phyloP scores from a whole-genome alignment of 2,888 invertebrate species.

The Spialia ferax region DNA sequence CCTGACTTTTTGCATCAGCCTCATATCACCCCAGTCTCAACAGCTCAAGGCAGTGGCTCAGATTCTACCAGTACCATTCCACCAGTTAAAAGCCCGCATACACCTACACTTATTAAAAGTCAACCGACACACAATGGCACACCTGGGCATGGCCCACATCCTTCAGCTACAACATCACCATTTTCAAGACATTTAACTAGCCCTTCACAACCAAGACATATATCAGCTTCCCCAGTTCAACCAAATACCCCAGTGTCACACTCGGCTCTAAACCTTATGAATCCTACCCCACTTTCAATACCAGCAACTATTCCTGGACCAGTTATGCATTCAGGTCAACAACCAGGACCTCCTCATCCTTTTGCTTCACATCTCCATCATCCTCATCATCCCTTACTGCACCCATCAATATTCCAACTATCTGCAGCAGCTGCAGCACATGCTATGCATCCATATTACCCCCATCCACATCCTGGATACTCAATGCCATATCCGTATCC shows the following conservation, averaged over 20 bases:
- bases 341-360: constrained; percentile 89
- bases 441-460: constrained; percentile 90
- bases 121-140: constrained; percentile 76
- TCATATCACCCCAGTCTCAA: constrained; percentile 81
- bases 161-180: constrained; percentile 80
- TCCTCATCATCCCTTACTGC: constrained; percentile 90
- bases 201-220: constrained; percentile 80
- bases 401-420: constrained; percentile 87
- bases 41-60: constrained; percentile 74
- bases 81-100: constrained; percentile 86
- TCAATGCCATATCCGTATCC: constrained; percentile 91
- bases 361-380: constrained; percentile 91
- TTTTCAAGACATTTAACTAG: constrained; percentile 81
- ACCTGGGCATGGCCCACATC: constrained; percentile 70
- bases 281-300: constrained; percentile 86
- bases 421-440: constrained; percentile 89
- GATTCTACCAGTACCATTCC: constrained; percentile 82
- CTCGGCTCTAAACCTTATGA: constrained; percentile 88
- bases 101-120: constrained; percentile 83
- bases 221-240: constrained; percentile 81
- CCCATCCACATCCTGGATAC: constrained; percentile 90
- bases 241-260: constrained; percentile 83
- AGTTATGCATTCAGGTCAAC: constrained; percentile 91
- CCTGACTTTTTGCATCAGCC: constrained; percentile 87
- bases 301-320: constrained; percentile 89